Percentiles rank a stretch among this genome's conserved stretches.
These are phyloP conservation scores for Euzetes globulus DNA, from an alignment of 2,888 invertebrate species.

Conservation along the genomic window DNA sequence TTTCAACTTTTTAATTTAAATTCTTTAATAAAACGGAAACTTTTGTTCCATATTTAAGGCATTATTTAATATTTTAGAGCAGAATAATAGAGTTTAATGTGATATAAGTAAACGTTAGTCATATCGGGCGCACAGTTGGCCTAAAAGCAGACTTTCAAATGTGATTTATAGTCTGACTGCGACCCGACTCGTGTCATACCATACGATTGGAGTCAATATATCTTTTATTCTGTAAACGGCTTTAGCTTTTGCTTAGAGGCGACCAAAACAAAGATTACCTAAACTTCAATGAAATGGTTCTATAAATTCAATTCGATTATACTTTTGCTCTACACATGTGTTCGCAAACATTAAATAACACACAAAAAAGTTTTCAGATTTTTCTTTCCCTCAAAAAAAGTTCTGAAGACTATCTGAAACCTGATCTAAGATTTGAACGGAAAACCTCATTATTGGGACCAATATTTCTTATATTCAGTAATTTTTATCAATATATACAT, in stretches of 20 bases:
- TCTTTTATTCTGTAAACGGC: background rate
- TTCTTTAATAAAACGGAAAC: background rate
- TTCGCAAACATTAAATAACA: no score
- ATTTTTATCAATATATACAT: no score
- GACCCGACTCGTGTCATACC: conserved; percentile 18
- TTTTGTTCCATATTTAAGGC: background rate
- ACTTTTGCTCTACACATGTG: no score
- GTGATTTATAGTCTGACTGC: conserved; percentile 5
- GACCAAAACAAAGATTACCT: conserved; percentile 21
- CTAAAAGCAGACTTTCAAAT: background rate
- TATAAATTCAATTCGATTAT: no score
- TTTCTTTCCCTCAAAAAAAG: no score
- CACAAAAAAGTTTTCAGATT: no score
- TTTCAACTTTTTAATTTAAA: background rate
- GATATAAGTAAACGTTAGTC: background rate
- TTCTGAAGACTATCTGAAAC: no score
- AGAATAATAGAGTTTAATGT: background rate
- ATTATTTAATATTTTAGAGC: background rate
- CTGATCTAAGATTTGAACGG: no score
- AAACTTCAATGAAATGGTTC: conserved; percentile 6
- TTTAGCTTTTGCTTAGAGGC: background rate
- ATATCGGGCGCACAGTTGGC: background rate
- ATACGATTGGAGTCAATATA: conserved; percentile 13
- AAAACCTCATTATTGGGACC: no score
- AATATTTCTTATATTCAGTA: no score